phyloP scores from a whole-genome alignment of 2,113 vertebrate genomes.

The Casuarius casuarius region DNA sequence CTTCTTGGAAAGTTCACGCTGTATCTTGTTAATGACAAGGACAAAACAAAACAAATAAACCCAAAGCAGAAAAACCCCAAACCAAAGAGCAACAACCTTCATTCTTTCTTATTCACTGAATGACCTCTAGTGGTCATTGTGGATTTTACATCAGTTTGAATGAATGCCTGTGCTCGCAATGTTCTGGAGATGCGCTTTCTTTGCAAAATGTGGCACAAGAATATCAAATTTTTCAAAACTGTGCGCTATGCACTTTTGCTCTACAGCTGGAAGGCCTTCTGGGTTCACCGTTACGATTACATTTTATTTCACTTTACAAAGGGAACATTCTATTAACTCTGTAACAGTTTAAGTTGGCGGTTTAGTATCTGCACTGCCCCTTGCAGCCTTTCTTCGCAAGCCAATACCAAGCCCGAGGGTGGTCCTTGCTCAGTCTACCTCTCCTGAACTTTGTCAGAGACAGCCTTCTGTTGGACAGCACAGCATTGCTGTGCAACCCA shows the following conservation, averaged over 20 bases:
- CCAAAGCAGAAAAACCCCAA: neutral
- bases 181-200: neutral
- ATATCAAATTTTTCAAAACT: neutral
- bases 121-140: constrained; percentile 57
- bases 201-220: neutral
- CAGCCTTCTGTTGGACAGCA: neutral
- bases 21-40: neutral
- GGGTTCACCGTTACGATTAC: neutral
- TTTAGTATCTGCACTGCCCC: neutral
- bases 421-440: neutral
- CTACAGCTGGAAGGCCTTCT: neutral
- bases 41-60: neutral
- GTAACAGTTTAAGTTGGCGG: neutral
- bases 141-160: neutral
- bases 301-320: neutral
- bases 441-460: neutral
- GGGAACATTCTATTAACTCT: neutral
- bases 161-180: accelerated
- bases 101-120: neutral
- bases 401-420: neutral
- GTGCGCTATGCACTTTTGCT: neutral
- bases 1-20: neutral
- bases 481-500: neutral
- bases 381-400: neutral
- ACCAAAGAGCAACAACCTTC: neutral